Evolutionary conservation across 2,113 vertebrate genomes (phyloP), one percentile per base, ranked within the genome.

Genomic region (Indri indri): DNA sequence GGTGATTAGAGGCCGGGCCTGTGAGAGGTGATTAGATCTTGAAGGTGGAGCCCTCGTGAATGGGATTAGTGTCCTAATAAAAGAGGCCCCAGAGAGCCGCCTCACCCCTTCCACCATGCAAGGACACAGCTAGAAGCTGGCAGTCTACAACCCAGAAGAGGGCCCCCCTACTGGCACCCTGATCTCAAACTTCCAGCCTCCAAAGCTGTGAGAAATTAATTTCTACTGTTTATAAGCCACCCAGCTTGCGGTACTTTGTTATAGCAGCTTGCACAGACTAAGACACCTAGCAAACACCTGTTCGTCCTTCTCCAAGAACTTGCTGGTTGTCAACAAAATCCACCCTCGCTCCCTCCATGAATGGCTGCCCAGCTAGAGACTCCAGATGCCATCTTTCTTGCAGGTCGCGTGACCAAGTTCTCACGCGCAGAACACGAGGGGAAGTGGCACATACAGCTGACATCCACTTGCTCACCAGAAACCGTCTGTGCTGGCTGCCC

Each of bases 401-500:
- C 32, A 40, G 18, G 50, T 16, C 57, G 8, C 0, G 10, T 32
- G 73, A 50, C 74, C 5, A 30, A 20, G 25, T 22, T 54, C 73
- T 76, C 65, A 16, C 0, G 0, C n/a, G 40, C 13, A 3, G 74
- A 45, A 9, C 50, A 16, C 17, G 2, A 54, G 10, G 42, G 34
- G 6, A 45, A 10, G 1, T 61, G 45, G 47, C 1, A 2, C 1
- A 22, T 2, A 18, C 6, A 59, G 3, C 68, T 45, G 70, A 52
- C 3, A 9, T 3, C 25, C 1, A 0, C 82, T 34, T 7, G 61
- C 57, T 66, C 6, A 27, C 68, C 18, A 34, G 77, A 74, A 45
- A 30, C 20, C 1, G 5, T 18, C 2, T 12, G 6, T 59, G 63
- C 27, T 0, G n/a, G 25, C 6, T 2, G 12, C 45, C 6, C 2